Conservation (phyloP, 2,797 vertebrate genomes). For the Crocodylus rhombifer region DNA sequence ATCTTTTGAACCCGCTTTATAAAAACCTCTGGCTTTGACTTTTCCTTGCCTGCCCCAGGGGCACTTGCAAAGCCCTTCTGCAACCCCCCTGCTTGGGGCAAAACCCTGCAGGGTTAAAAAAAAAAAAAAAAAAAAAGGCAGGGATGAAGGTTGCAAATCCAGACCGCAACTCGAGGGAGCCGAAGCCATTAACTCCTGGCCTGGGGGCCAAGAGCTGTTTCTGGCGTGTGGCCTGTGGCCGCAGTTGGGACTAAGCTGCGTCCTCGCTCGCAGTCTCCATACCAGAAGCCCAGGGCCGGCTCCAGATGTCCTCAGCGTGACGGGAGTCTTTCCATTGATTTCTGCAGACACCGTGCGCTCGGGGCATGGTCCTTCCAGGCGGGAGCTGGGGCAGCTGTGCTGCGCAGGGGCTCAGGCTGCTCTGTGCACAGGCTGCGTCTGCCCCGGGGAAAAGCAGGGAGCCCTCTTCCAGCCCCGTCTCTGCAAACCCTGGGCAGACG, state of each 20-base stretch:
- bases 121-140: too few relatives aligned
- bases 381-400: neutral
- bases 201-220: neutral
- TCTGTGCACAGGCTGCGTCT: neutral
- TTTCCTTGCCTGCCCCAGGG: neutral
- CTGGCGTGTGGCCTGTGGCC: neutral
- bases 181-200: neutral
- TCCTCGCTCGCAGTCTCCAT: neutral
- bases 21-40: neutral
- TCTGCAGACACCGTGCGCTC: neutral
- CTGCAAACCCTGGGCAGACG: neutral
- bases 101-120: neutral
- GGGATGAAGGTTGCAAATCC: neutral
- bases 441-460: neutral
- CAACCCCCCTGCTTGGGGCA: neutral
- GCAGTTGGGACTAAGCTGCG: neutral
- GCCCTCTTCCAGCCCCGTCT: neutral
- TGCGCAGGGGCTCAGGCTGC: neutral
- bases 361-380: neutral
- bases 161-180: neutral
- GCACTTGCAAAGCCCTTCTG: neutral
- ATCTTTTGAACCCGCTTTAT: neutral
- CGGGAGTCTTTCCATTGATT: neutral
- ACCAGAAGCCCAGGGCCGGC: neutral
- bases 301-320: neutral